These are phyloP conservation scores for Macaca mulatta DNA, from an alignment of 2,113 vertebrate genomes.

Conservation along the genomic window DNA sequence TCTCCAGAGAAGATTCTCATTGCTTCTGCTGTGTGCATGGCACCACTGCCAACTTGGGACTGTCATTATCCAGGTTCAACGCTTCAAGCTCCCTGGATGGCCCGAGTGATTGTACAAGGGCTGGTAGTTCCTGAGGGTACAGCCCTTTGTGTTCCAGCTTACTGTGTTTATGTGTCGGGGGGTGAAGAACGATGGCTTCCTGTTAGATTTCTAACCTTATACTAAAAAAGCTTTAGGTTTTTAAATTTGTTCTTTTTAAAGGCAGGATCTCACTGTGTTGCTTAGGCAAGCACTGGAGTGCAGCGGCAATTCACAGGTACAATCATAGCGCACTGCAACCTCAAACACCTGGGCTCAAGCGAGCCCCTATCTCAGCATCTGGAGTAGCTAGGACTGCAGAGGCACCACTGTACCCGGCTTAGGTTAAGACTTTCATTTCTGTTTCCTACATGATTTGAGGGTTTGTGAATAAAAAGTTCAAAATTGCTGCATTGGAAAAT, in stretches of 20 bases:
- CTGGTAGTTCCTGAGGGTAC: neutral
- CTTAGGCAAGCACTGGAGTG: neutral
- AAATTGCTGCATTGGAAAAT: neutral
- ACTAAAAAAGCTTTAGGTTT: neutral
- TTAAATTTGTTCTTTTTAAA: neutral
- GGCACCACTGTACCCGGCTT: neutral
- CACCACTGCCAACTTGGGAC: neutral
- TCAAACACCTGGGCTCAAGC: neutral
- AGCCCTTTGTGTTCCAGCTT: neutral
- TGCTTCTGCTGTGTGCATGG: neutral
- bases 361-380: neutral
- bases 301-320: neutral
- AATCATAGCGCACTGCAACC: too few species aligned
- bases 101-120: neutral
- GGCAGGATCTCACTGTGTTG: neutral
- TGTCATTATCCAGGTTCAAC: neutral
- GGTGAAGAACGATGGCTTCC: neutral
- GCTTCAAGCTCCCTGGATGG: neutral
- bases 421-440: neutral
- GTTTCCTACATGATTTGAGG: neutral
- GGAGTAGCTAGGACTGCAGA: neutral
- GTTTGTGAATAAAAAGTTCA: neutral
- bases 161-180: neutral
- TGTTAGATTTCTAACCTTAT: neutral
- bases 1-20: neutral